phyloP scores from a whole-genome alignment of 2,888 invertebrate genomes.

The Ormyrus pomaceus region DNA sequence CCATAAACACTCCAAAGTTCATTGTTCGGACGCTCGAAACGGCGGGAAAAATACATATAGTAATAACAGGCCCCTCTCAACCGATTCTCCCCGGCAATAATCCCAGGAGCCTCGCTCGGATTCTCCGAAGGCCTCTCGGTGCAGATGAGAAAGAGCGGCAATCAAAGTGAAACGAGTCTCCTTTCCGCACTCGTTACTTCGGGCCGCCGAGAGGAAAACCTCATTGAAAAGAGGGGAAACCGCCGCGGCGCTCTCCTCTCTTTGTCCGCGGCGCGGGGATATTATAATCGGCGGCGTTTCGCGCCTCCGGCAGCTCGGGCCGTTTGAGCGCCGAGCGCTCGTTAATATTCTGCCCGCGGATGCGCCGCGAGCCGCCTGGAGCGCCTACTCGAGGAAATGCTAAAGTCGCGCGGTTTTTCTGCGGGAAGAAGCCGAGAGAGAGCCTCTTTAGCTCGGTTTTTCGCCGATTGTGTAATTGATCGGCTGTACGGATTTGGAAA shows the following conservation, averaged over 20 bases:
- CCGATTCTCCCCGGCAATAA: too few relatives aligned
- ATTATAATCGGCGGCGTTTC: slow-evolving; percentile 7
- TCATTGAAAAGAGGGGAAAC: slow-evolving; percentile 6
- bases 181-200: not conserved
- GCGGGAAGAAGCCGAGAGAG: too few relatives aligned
- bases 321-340: not conserved
- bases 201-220: not conserved
- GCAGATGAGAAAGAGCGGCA: not conserved
- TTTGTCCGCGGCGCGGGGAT: not conserved
- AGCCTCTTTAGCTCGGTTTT: too few relatives aligned
- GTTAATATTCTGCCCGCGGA: slow-evolving; percentile 1
- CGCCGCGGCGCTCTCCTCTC: not conserved
- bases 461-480: too few relatives aligned
- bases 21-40: too few relatives aligned
- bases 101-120: too few relatives aligned
- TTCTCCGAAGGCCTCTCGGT: not conserved
- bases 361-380: not conserved
- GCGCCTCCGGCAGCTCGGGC: not conserved
- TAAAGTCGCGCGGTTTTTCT: too few relatives aligned
- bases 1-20: too few relatives aligned
- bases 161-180: slow-evolving; percentile 4
- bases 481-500: too few relatives aligned
- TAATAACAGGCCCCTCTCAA: too few relatives aligned
- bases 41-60: too few relatives aligned
- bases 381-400: too few relatives aligned